Evolutionary conservation across 2,888 invertebrate genomes (phyloP), one percentile per base, ranked within the genome.

Genomic region (Kuschelorhynchus macadamiae): DNA sequence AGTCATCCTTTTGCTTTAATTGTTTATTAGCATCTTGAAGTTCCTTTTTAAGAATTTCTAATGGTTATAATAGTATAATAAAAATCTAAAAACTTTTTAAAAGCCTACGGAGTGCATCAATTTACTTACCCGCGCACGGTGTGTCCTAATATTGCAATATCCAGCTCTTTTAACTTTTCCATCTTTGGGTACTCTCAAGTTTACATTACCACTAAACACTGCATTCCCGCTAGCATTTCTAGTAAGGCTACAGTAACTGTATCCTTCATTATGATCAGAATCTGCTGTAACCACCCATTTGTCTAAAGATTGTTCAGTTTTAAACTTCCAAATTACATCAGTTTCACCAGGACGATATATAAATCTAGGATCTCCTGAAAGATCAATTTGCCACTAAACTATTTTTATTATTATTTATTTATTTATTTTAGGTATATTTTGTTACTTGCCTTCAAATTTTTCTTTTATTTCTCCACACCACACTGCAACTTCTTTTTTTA

Each of bases 201-300:
- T 89, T 8, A 95, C 82, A 66, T 86, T 83, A 0, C 95, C 95
- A 69, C 89, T 87, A 81, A 95, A 95, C 17, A 91, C 79, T 0
- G 88, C 94, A 65, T 90, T 88, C 0, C 92, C 93, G 1, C 88
- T 84, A 32, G 86, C 84, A 73, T 92, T 92, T 72, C 92, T 82
- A 14, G 88, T 85, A 12, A 97, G 84, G 5, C 84, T 82, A 63
- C 91, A 91, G 30, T 76, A 82, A 80, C 95, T 96, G 78, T 85
- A 89, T 0, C 97, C 97, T 80, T 94, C 90, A 63, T 89, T 88
- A 77, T 94, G 91, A 82, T 96, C 95, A 67, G 88, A 90, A 80
- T 97, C 97, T 57, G 88, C 84, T 0, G 93, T 92, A 0, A 91
- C 87, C 12, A 91, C 83, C 89, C 94, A 96, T 41, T 90, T 85